Evolutionary conservation across 2,797 vertebrate species (phyloP).

Genomic region (Geotrypetes seraphini): DNA sequence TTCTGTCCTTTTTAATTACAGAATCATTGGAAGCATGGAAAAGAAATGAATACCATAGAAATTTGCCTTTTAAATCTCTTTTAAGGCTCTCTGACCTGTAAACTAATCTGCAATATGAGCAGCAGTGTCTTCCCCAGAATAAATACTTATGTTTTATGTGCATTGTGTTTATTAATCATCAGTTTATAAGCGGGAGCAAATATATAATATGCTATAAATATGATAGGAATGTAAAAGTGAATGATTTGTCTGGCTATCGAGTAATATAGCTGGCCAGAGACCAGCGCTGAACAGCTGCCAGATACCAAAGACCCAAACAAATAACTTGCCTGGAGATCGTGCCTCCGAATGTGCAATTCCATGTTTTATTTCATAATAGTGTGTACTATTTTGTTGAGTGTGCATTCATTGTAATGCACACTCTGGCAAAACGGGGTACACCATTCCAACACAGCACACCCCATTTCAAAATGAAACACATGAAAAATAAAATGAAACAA

Average conservation of each 20-base stretch:
- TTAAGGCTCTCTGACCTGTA: conserved; percentile 55
- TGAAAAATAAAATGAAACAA: too few species aligned
- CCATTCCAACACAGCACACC: too few species aligned
- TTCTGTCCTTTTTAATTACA: conserved; percentile 50
- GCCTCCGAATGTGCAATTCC: too few species aligned
- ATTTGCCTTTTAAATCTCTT: conserved; percentile 58
- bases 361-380: too few species aligned
- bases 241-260: conserved; percentile 77
- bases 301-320: conserved; percentile 56
- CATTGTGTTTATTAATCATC: conserved; percentile 73
- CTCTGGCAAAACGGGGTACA: too few species aligned
- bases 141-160: conserved; percentile 63
- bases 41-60: conserved; percentile 51
- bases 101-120: conserved; percentile 63
- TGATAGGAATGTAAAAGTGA: conserved; percentile 66
- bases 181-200: conserved; percentile 69
- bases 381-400: too few species aligned
- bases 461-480: too few species aligned
- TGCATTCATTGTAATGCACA: too few species aligned
- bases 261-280: conserved; percentile 59
- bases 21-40: conserved; percentile 45
- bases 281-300: conserved; percentile 63
- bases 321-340: conserved; percentile 65
- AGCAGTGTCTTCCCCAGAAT: conserved; percentile 52
- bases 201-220: conserved; percentile 72